These are phyloP conservation scores for Eulimnadia texana DNA, from an alignment of 1,140 invertebrate genomes.

Conservation along the genomic window DNA sequence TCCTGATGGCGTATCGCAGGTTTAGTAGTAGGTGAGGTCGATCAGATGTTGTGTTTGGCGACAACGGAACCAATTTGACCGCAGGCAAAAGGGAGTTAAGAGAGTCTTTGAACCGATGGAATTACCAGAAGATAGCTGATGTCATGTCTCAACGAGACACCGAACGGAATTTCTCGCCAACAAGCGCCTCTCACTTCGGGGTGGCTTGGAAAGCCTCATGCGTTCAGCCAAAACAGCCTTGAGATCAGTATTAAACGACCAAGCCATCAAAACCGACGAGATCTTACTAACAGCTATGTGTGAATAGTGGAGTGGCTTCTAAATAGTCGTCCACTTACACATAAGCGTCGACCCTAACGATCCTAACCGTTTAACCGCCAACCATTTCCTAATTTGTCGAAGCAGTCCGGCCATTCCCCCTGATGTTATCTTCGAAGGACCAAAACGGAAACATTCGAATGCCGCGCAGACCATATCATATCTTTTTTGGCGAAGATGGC, in stretches of 20 bases:
- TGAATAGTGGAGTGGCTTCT: conserved; percentile 8
- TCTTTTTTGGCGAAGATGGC: not conserved
- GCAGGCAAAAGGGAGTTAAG: conserved; percentile 22
- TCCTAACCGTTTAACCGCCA: not conserved
- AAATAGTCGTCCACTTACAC: conserved; percentile 10
- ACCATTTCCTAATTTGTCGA: not conserved
- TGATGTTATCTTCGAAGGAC: not conserved
- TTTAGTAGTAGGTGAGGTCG: not conserved
- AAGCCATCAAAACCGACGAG: conserved; percentile 22
- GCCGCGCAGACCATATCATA: not conserved
- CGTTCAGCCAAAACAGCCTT: conserved; percentile 24
- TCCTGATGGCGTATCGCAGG: not conserved
- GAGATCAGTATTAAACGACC: conserved; percentile 20
- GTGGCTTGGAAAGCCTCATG: conserved; percentile 27
- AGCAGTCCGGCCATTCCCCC: not conserved
- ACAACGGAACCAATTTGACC: conserved; percentile 23
- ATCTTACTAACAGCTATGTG: conserved; percentile 10
- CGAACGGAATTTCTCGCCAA: conserved; percentile 29
- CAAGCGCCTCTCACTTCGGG: conserved; percentile 26
- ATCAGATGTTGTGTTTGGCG: conserved; percentile 16
- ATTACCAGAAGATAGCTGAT: not conserved
- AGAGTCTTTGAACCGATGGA: conserved; percentile 11
- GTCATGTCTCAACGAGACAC: conserved; percentile 17
- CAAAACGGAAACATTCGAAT: not conserved
- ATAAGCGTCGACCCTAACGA: conserved; percentile 11